Base-by-base conservation (phyloP, 2,113 vertebrate species). In the Tyto alba region DNA sequence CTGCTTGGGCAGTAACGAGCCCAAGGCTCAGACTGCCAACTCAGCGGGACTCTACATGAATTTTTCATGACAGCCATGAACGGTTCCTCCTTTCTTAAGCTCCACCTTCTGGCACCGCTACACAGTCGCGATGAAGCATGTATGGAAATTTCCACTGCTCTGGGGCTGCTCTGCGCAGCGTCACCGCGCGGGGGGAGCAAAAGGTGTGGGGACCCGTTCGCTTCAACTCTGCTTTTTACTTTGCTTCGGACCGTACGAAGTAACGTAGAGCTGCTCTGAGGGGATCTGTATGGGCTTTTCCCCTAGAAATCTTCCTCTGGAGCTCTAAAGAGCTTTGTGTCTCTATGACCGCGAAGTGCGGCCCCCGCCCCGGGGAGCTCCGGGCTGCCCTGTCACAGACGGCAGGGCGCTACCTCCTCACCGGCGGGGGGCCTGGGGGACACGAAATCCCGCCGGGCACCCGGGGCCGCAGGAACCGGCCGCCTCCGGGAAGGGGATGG, bases 111-210 rank as follows among this genome's bases (percentile, higher is more conserved):
- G 95, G 77, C 95, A 1, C 8, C 2, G 55, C 32, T 11, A 8
- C 72, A 41, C 0, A 23, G 11, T 0, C 7, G n/a, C 27, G 71
- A 13, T 21, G 22, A n/a, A 11, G 74, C 59, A 10, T 2, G 1
- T 0, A 17, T 93, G 96, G 96, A 97, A 97, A 95, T 94, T 97
- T 97, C 96, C 95, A 95, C 56, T 59, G 88, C 72, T 26, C 20
- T 4, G 9, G 9, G 27, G 38, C 71, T 34, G 26, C n/a, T 20
- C 15, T 19, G 36, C 19, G 36, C 19, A 18, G 45, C 45, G 19
- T 47, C 10, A 18, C 45, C 19, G 18, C 19, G 45, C 45, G 45
- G 45, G 45, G 13, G n/a, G n/a, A n/a, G n/a, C n/a, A n/a, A n/a
- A n/a, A n/a, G n/a, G n/a, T n/a, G n/a, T n/a, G n/a, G n/a, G n/a